Conservation (phyloP, 1,140 invertebrate species). For the Prorops nasuta region DNA sequence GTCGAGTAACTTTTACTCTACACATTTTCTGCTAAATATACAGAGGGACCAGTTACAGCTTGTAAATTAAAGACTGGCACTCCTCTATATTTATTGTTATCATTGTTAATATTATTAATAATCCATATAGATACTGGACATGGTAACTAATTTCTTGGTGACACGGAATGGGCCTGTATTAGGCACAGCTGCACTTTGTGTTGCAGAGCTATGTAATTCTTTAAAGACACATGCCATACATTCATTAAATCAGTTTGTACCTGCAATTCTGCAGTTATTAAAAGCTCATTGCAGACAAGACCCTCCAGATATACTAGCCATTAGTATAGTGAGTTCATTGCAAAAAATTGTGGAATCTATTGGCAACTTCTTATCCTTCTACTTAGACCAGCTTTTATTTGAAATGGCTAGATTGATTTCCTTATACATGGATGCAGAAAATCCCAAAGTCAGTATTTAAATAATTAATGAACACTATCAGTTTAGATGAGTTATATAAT, state of each 20-base stretch:
- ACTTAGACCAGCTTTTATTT: constrained; percentile 72
- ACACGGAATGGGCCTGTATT: constrained; percentile 61
- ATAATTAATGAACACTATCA: not conserved
- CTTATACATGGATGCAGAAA: constrained; percentile 39
- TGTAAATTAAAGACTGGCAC: no score
- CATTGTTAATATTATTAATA: constrained; percentile 18
- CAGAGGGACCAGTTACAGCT: no score
- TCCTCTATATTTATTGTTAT: constrained; percentile 6
- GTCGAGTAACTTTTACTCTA: no score
- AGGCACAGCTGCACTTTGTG: constrained; percentile 74
- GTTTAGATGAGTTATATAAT: not conserved
- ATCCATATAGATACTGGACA: constrained; percentile 57
- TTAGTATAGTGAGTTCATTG: constrained; percentile 71
- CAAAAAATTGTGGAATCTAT: constrained; percentile 80
- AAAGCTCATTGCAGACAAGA: constrained; percentile 54
- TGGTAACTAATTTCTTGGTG: constrained; percentile 63
- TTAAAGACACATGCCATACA: constrained; percentile 73
- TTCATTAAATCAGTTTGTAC: constrained; percentile 75
- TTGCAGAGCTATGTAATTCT: constrained; percentile 75
- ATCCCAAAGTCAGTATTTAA: constrained; percentile 38
- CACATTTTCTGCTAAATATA: no score
- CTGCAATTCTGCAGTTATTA: constrained; percentile 68
- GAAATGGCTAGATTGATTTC: constrained; percentile 63
- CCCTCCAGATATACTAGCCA: constrained; percentile 49
- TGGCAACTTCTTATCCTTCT: constrained; percentile 79